Evolutionary conservation across 2,888 invertebrate genomes (phyloP).

Genomic region (Meta bourneti): DNA sequence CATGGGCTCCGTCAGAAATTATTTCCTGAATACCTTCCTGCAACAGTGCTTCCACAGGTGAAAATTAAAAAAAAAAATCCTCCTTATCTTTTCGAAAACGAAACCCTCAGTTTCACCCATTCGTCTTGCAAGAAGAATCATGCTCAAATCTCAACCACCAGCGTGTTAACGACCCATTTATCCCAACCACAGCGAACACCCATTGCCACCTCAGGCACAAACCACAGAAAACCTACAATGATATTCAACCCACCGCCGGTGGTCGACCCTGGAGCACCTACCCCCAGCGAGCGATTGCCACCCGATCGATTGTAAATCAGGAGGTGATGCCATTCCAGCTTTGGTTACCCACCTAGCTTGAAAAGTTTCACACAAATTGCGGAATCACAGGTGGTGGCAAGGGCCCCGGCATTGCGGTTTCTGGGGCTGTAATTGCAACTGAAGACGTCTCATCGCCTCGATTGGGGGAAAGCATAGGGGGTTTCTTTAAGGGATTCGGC

Average conservation of each 20-base stretch:
- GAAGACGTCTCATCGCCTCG: conserved; percentile 46
- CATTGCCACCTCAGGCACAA: no score
- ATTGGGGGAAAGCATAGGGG: conserved; percentile 3
- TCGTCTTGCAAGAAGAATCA: no score
- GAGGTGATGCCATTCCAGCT: conserved; percentile 6
- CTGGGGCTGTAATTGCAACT: conserved; percentile 34
- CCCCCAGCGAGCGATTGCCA: neutral
- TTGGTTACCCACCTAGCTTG: neutral
- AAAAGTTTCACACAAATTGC: conserved; percentile 30
- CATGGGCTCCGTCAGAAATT: no score
- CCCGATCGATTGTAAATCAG: conserved; percentile 56
- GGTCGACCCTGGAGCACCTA: neutral
- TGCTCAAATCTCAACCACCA: no score
- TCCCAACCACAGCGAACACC: no score
- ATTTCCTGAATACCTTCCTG: no score
- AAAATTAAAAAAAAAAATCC: no score
- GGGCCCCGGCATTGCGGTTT: neutral
- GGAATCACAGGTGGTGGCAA: conserved; percentile 12
- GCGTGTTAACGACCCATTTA: no score
- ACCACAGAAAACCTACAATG: neutral
- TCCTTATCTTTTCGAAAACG: no score
- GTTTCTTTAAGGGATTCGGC: conserved; percentile 32
- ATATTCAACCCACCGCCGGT: conserved; percentile 16
- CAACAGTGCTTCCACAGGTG: no score
- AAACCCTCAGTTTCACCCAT: no score